Conservation (phyloP, 2,888 invertebrate genomes). For the Apotomis capreana region DNA sequence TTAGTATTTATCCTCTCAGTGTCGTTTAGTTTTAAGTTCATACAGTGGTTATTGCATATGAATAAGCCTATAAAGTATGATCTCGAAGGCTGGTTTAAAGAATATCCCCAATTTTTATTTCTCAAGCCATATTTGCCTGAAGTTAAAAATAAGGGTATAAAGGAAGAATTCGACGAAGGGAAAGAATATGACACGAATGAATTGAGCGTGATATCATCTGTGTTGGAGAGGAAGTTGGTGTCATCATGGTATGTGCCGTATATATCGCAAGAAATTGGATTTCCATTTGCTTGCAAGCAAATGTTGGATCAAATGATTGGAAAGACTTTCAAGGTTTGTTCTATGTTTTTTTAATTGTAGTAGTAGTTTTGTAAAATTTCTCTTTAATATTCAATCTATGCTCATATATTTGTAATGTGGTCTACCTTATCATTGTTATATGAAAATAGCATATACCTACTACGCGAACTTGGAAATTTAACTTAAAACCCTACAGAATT, state of each 20-base stretch:
- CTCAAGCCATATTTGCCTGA: slow-evolving; percentile 57
- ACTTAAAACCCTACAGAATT: too few species aligned
- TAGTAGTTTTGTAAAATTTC: too few species aligned
- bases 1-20: slow-evolving; percentile 72
- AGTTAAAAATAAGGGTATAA: slow-evolving; percentile 46
- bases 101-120: slow-evolving; percentile 61
- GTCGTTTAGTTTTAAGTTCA: slow-evolving; percentile 77
- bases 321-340: slow-evolving; percentile 73
- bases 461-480: too few species aligned
- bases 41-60: slow-evolving; percentile 79
- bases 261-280: slow-evolving; percentile 78
- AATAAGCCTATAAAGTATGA: slow-evolving; percentile 80
- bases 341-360: too few species aligned
- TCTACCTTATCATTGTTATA: too few species aligned
- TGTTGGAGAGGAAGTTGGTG: slow-evolving; percentile 72
- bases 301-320: slow-evolving; percentile 79
- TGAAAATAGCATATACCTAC: too few species aligned
- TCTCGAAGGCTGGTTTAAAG: slow-evolving; percentile 57
- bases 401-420: too few species aligned
- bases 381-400: too few species aligned
- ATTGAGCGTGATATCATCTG: slow-evolving; percentile 75
- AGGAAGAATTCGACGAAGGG: slow-evolving; percentile 47
- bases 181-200: slow-evolving; percentile 77
- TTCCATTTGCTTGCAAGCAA: slow-evolving; percentile 80
- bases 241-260: slow-evolving; percentile 79